phyloP scores from a whole-genome alignment of 2,113 vertebrate genomes.

The Zootoca vivipara region DNA sequence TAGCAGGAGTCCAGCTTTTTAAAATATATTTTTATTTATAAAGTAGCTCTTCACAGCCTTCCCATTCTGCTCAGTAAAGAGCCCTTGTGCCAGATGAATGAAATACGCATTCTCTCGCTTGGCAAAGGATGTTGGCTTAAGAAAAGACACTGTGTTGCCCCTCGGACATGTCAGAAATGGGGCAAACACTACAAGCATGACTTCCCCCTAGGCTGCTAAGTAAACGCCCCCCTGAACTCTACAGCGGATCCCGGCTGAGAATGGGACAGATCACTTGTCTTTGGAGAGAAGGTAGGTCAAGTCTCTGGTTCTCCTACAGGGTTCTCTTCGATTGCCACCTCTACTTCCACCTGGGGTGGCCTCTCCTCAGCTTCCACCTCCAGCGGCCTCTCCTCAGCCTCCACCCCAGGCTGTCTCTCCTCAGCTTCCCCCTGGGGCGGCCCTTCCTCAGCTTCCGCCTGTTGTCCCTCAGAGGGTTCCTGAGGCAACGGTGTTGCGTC shows the following conservation, averaged over 20 bases:
- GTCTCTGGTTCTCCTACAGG: background rate
- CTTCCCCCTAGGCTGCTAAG: background rate
- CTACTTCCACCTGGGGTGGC: rapidly evolving
- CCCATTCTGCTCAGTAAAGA: background rate
- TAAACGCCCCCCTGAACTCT: background rate
- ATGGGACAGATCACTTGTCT: background rate
- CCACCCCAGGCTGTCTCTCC: background rate
- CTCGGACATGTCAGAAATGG: too few species aligned
- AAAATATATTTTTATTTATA: background rate
- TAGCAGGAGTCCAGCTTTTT: too few species aligned
- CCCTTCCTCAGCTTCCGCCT: rapidly evolving
- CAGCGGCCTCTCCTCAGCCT: background rate
- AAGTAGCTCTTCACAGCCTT: background rate
- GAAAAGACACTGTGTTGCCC: background rate
- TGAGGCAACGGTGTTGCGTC: rapidly evolving
- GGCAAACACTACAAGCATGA: background rate
- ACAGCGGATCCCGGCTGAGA: background rate
- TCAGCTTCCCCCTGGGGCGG: rapidly evolving
- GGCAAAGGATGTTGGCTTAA: background rate
- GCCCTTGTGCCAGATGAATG: background rate
- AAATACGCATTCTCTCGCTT: too few species aligned
- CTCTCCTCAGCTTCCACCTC: rapidly evolving
- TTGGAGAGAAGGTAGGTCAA: background rate
- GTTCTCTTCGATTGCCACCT: background rate
- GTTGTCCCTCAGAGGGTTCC: background rate